Conservation (phyloP, 2,113 vertebrate species). For the Tursiops truncatus region DNA sequence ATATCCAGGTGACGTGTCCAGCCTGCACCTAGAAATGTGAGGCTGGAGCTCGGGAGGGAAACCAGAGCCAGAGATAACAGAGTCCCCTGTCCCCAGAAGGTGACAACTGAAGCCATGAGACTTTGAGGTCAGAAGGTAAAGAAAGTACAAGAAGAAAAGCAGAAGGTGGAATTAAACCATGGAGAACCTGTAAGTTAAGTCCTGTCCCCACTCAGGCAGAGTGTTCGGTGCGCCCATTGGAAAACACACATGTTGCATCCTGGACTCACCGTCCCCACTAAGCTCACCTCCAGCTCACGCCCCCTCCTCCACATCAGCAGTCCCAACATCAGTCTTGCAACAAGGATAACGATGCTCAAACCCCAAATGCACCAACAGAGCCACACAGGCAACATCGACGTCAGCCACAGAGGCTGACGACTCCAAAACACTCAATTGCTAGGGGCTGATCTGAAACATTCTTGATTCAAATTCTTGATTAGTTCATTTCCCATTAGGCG, state of each 20-base stretch:
- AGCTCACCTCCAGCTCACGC: neutral
- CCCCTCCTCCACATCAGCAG: neutral
- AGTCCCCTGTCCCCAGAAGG: neutral
- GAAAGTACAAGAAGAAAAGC: neutral
- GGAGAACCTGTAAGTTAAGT: rapidly evolving
- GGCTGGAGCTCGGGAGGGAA: neutral
- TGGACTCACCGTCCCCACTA: neutral
- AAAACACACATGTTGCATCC: rapidly evolving
- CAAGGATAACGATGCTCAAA: no score
- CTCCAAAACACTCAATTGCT: neutral
- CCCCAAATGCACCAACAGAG: neutral
- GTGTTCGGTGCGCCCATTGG: neutral
- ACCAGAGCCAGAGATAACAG: no score
- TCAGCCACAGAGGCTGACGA: neutral
- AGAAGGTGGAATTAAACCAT: neutral
- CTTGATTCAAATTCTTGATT: neutral
- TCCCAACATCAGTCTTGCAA: neutral
- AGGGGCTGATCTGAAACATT: neutral
- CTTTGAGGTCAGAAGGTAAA: neutral
- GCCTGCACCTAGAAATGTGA: neutral
- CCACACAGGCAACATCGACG: rapidly evolving
- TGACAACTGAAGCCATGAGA: rapidly evolving
- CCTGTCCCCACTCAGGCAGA: neutral
- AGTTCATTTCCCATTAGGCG: neutral
- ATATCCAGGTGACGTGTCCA: neutral